Base-by-base conservation (phyloP, 2,113 vertebrate genomes). In the Oceanodroma tethys region DNA sequence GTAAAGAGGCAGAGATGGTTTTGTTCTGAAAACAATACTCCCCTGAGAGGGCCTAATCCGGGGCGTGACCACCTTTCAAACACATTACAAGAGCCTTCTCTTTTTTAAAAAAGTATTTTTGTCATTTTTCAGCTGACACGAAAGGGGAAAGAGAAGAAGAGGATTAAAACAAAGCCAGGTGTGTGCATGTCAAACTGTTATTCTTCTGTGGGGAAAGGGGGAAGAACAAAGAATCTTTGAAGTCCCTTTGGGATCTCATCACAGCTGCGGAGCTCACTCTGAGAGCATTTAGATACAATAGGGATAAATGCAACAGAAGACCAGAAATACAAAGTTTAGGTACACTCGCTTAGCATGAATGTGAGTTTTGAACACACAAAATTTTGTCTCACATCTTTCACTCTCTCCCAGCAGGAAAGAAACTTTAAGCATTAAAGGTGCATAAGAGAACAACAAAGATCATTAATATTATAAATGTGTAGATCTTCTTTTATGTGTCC, bases 291-390 rank as follows among this genome's bases (percentile, higher is more conserved):
- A 22, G 20, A 26, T 23, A 34, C 27, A 42, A 16, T 8, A 19
- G 32, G 16, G 13, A 18, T 25, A n/a, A 55, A 56, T 42, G 27
- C 29, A 63, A 19, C 9, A 59, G 43, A 53, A 79, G 9, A 55
- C 11, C 26, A 45, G 40, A 79, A 88, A 52, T 22, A 11, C 22
- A 58, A 63, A 47, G 17, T 27, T 76, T 23, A 48, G 3, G 23
- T 34, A 5, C 40, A 56, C 7, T 36, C 0, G 0, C 34, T 43
- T 68, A 25, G 27, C 19, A 2, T 40, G 79, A 79, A 27, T 11
- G 6, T 10, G 72, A 40, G 10, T 66, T 48, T 20, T 40, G 13
- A 80, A 32, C 18, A 45, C n/a, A 30, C 4, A 38, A 1, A 52
- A 62, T 76, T 82, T 65, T 86, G 16, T 36, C 11, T 72, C 55